Conservation (phyloP, 2,797 vertebrate species). For the Denticeps clupeoides region DNA sequence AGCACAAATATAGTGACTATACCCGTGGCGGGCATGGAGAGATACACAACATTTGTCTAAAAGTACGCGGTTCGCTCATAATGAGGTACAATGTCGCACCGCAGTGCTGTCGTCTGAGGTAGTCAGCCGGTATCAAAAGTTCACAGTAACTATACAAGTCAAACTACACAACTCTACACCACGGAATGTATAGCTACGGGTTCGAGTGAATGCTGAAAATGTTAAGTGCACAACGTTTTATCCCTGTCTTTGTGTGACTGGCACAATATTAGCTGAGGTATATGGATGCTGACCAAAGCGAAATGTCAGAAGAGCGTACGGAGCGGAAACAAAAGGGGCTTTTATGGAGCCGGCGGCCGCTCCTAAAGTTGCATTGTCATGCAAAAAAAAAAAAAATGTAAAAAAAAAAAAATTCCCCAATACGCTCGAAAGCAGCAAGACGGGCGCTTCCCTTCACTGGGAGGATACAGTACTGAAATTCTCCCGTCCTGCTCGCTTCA, state of each 20-base stretch:
- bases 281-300: background rate
- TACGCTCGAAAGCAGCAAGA: too few relatives aligned
- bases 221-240: conserved; percentile 5
- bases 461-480: too few relatives aligned
- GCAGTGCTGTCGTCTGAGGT: conserved; percentile 5
- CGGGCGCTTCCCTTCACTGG: too few relatives aligned
- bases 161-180: conserved; percentile 6
- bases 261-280: conserved; percentile 4
- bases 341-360: too few relatives aligned
- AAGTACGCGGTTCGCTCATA: conserved; percentile 5
- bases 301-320: background rate
- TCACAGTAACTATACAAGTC: conserved; percentile 3
- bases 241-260: conserved; percentile 1
- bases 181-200: conserved; percentile 4
- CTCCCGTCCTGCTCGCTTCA: too few relatives aligned
- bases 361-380: too few relatives aligned
- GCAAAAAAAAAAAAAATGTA: too few relatives aligned
- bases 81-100: conserved; percentile 5
- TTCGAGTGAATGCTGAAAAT: conserved; percentile 2
- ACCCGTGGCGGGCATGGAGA: conserved; percentile 19
- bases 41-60: conserved; percentile 27
- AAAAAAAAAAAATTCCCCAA: too few relatives aligned
- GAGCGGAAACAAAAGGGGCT: too few relatives aligned
- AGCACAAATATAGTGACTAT: conserved; percentile 12
- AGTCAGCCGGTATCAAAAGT: conserved; percentile 4